Evolutionary conservation across 2,888 invertebrate genomes (phyloP), one percentile per base, ranked within the genome.

Genomic region (Boloria selene): DNA sequence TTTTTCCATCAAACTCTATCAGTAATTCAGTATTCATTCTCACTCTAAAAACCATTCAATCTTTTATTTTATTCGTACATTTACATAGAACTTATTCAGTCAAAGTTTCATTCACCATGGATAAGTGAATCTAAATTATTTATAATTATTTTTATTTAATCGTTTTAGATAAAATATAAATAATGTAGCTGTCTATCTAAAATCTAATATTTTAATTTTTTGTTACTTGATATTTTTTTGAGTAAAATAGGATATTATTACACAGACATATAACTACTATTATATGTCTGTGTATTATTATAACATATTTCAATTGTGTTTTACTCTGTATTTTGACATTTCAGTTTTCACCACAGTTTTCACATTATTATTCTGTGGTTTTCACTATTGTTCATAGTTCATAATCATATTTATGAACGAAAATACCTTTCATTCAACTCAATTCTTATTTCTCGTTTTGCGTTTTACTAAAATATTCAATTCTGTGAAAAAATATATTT

Each of bases 1-100:
- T 82, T 82, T 70, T 72, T 77, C 73, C 73, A 72, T 71, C 72
- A 68, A 70, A 70, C 65, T 70, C 68, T 64, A 71, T 70, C 69
- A 70, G 62, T 45, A 42, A 45, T 56, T 70, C 69, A 70, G 62
- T 45, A 42, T 53, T 56, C 58, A 58, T 42, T 63, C 62, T 63
- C 55, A 49, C 45, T 56, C 56, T n/a, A 38, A 45, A 45, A 45
- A 45, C 18, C 56, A 59, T 67, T 67, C 63, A 63, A 49, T 67
- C 63, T 51, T 59, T 64, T 51, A 51, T 51, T 64, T 59, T 56
- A 50, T 70, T 68, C 69, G 59, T 38, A 22, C 10, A n/a, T 22
- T 18, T 58, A 22, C 16, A 50, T 1, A 22, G 45, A n/a, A n/a
- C n/a, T 45, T 56, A 44, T 56, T 63, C 63, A 44, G 42, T 63